Conservation (phyloP, 1,140 invertebrate species). For the roundworm (Caenorhabditis elegans) region DNA sequence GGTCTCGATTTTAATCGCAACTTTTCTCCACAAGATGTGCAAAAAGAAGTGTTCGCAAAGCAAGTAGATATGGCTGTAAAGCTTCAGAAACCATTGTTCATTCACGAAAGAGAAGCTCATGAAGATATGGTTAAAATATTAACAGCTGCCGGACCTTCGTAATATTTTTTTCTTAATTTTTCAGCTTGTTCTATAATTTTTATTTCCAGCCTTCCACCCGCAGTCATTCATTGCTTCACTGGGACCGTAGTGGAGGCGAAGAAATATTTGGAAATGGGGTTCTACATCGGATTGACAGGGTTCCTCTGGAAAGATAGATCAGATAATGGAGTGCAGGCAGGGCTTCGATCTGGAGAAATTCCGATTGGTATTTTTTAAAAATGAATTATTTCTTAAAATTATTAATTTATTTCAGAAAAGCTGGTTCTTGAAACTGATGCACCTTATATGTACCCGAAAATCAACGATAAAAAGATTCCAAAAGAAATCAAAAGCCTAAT, state of each 20-base stretch:
- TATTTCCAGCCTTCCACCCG: slow-evolving; percentile 68
- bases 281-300: slow-evolving; percentile 83
- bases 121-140: slow-evolving; percentile 74
- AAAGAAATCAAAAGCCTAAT: slow-evolving; percentile 81
- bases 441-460: slow-evolving; percentile 93
- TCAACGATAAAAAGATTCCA: slow-evolving; percentile 85
- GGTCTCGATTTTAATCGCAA: slow-evolving; percentile 90
- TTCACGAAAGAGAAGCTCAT: slow-evolving; percentile 88
- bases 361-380: slow-evolving; percentile 73
- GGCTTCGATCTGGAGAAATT: slow-evolving; percentile 78
- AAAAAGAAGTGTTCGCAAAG: slow-evolving; percentile 83
- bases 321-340: slow-evolving; percentile 80
- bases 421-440: slow-evolving; percentile 87
- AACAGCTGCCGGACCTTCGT: slow-evolving; percentile 47
- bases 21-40: slow-evolving; percentile 84
- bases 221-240: slow-evolving; percentile 89
- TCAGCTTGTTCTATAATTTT: no score
- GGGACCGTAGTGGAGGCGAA: slow-evolving; percentile 82
- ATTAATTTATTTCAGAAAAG: slow-evolving; percentile 70
- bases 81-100: slow-evolving; percentile 82
- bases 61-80: slow-evolving; percentile 84
- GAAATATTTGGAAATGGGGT: slow-evolving; percentile 82
- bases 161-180: no score
- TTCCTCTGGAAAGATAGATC: slow-evolving; percentile 92
- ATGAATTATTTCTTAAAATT: no score